Evolutionary conservation across 2,888 invertebrate species (phyloP).

Genomic region (Drosophila yooni): DNA sequence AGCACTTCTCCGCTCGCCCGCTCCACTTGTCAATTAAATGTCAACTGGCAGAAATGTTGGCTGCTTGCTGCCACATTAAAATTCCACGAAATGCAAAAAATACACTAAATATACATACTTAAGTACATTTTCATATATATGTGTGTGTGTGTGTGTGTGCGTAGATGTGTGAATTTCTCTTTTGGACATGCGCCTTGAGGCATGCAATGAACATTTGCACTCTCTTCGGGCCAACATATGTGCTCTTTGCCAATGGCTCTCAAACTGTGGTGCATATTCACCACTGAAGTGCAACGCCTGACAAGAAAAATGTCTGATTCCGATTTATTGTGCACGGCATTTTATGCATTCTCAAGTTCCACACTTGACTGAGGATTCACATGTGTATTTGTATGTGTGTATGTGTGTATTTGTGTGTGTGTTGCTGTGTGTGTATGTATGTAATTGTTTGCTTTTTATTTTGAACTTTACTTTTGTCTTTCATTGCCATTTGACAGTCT

Average conservation of each 20-base stretch:
- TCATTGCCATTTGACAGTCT: slow-evolving; percentile 37
- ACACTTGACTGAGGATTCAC: slow-evolving; percentile 8
- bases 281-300: slow-evolving; percentile 31
- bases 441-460: slow-evolving; percentile 40
- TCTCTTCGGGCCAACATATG: slow-evolving; percentile 17
- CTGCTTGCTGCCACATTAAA: slow-evolving; percentile 65
- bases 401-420: slow-evolving; percentile 15
- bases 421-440: slow-evolving; percentile 33
- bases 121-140: not conserved
- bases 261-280: slow-evolving; percentile 57
- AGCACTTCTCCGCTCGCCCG: slow-evolving; percentile 28
- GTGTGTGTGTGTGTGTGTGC: not conserved
- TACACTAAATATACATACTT: not conserved
- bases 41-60: slow-evolving; percentile 71
- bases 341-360: slow-evolving; percentile 48
- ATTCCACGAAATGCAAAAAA: slow-evolving; percentile 35
- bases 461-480: slow-evolving; percentile 58
- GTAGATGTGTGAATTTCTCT: slow-evolving; percentile 1
- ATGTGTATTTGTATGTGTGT: slow-evolving; percentile 16
- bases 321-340: slow-evolving; percentile 53
- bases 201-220: slow-evolving; percentile 17
- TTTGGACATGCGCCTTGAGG: slow-evolving; percentile 51
- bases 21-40: slow-evolving; percentile 75
- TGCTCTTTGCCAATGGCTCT: slow-evolving; percentile 26
- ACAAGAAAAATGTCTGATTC: slow-evolving; percentile 40